Percentiles rank a stretch among this genome's conserved stretches.
Conservation (phyloP, 1,140 invertebrate genomes). For the Saccostrea echinata region DNA sequence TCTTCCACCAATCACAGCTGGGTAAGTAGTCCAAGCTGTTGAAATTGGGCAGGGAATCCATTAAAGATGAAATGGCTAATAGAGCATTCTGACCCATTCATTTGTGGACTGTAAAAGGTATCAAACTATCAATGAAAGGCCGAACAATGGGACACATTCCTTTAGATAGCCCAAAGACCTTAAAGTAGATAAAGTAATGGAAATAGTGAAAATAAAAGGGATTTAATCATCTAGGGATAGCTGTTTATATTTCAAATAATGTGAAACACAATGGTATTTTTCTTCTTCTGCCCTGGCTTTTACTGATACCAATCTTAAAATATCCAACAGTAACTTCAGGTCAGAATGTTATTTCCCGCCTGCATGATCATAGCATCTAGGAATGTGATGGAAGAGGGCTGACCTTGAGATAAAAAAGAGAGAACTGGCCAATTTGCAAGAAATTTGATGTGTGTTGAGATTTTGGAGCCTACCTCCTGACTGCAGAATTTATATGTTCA, state of each 20-base stretch:
- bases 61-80: neutral
- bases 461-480: neutral
- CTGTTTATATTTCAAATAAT: conserved; percentile 27
- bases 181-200: neutral
- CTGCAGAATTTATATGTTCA: neutral
- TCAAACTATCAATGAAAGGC: neutral
- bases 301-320: conserved; percentile 1
- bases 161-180: neutral
- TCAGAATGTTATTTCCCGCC: conserved; percentile 1
- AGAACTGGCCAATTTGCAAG: neutral
- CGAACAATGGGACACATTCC: conserved; percentile 10
- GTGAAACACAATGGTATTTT: neutral
- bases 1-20: neutral
- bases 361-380: neutral
- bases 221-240: neutral
- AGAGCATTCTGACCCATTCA: neutral
- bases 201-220: neutral
- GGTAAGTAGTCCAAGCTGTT: neutral
- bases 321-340: neutral
- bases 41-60: conserved; percentile 2
- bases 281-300: neutral
- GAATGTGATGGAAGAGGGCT: neutral
- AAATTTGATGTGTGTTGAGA: neutral
- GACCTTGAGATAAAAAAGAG: conserved; percentile 11
- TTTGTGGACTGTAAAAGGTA: neutral